These are phyloP conservation scores for Sebastes ruberrimus DNA, from an alignment of 2,797 vertebrate species.

Conservation along the genomic window DNA sequence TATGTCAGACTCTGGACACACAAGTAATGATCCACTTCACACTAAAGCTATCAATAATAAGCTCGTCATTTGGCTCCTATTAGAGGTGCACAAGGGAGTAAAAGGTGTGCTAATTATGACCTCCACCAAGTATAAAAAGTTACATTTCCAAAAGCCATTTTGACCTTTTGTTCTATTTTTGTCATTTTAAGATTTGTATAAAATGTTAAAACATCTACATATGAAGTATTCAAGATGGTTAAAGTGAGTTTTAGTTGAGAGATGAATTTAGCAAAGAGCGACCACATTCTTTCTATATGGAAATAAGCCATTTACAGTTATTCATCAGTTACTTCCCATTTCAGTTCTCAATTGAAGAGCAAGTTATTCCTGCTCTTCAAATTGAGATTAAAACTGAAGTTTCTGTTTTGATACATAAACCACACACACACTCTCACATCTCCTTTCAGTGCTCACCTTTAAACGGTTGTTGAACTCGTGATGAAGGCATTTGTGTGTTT, in stretches of 20 bases:
- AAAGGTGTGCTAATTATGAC: background rate
- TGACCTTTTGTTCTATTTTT: background rate
- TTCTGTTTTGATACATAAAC: constrained; percentile 42
- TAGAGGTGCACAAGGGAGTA: background rate
- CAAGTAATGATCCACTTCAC: background rate
- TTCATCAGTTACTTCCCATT: constrained; percentile 46
- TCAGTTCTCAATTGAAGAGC: constrained; percentile 42
- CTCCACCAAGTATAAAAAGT: background rate
- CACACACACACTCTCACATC: constrained; percentile 60
- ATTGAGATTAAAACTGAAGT: constrained; percentile 36
- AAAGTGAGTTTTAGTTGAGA: background rate
- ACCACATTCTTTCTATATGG: background rate
- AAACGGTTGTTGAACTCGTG: background rate
- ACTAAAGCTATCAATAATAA: background rate
- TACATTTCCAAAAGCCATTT: background rate
- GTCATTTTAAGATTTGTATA: background rate
- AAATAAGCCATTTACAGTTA: constrained; percentile 4
- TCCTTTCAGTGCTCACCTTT: constrained; percentile 33
- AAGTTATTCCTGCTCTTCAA: constrained; percentile 22
- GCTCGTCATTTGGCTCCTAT: background rate
- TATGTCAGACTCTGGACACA: background rate
- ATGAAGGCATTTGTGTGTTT: background rate
- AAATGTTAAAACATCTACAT: background rate
- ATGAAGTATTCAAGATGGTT: background rate
- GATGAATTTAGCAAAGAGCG: background rate